Evolutionary conservation across 2,888 invertebrate genomes (phyloP), one percentile per base, ranked within the genome.

Genomic region (Neocrepidodera transversa): DNA sequence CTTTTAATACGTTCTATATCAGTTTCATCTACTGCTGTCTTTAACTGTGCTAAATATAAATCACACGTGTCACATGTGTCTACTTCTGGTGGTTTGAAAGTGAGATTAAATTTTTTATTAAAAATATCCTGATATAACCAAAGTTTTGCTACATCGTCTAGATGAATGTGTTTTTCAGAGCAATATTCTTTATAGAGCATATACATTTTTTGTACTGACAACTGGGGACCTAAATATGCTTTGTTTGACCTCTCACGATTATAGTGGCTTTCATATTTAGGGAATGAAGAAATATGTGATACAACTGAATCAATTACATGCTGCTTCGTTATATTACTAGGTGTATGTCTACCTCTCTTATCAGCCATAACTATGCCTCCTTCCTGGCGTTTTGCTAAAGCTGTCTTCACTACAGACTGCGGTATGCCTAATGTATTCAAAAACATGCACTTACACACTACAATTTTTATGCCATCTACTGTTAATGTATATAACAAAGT

Each of bases 161-260:
- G 14, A 8, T 23, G 32, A 35, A 57, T 17, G n/a, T 14, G 6
- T 16, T 45, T 32, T 30, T 51, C 36, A 13, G 42, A 14, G 28
- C 52, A 58, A 45, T 58, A 32, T 2, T 2, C 32, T 52, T 36
- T 5, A 58, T 52, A 52, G 13, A 40, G 38, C 10, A 17, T 10
- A 13, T 52, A 58, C 47, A 58, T 58, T 36, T 49, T 59, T 26
- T 32, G n/a, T 54, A 20, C 32, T 59, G 6, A 60, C 11, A 8
- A 55, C 50, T 8, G 13, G 14, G 5, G 54, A 49, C 13, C n/a
- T n/a, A 60, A 45, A 55, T 43, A 54, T 2, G 45, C 28, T 35
- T 2, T 28, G 7, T 36, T 20, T 47, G 32, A 13, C 54, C 38
- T 18, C 32, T 61, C 18, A 43, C 36, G 26, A 45, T 30, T 11